Evolutionary conservation across 2,113 vertebrate genomes (phyloP).

Genomic region (Pungitius pungitius): DNA sequence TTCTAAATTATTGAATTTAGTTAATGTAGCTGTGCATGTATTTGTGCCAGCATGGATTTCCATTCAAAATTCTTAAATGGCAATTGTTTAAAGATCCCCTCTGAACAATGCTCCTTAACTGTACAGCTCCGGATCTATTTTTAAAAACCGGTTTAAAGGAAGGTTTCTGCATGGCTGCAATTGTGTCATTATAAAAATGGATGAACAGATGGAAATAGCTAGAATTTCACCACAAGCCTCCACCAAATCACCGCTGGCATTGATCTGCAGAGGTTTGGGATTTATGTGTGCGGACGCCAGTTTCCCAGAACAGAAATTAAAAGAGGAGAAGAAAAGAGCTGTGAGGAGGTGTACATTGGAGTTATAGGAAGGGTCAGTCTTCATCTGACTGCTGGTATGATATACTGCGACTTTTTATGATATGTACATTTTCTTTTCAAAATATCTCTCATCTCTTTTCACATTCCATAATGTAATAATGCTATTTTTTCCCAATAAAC

Average conservation of each 20-base stretch:
- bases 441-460: too few relatives aligned
- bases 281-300: constrained; percentile 18
- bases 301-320: constrained; percentile 44
- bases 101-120: neutral
- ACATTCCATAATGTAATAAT: too few relatives aligned
- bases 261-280: constrained; percentile 20
- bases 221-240: constrained; percentile 29
- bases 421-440: too few relatives aligned
- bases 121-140: constrained; percentile 46
- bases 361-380: neutral
- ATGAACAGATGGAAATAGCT: constrained; percentile 53
- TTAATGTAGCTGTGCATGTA: neutral
- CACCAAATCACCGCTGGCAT: constrained; percentile 38
- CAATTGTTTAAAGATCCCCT: constrained; percentile 26
- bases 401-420: too few relatives aligned
- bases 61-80: constrained; percentile 29
- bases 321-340: constrained; percentile 23
- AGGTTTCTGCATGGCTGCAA: constrained; percentile 47
- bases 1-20: constrained; percentile 9
- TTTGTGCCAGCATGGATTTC: constrained; percentile 29
- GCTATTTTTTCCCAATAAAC: too few relatives aligned
- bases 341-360: constrained; percentile 15
- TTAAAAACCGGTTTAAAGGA: constrained; percentile 37
- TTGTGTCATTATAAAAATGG: constrained; percentile 56
- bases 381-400: too few relatives aligned